Percentiles rank a stretch among this genome's conserved stretches.
phyloP scores from a whole-genome alignment of 2,797 vertebrate genomes.

The Gymnothorax reevesii region DNA sequence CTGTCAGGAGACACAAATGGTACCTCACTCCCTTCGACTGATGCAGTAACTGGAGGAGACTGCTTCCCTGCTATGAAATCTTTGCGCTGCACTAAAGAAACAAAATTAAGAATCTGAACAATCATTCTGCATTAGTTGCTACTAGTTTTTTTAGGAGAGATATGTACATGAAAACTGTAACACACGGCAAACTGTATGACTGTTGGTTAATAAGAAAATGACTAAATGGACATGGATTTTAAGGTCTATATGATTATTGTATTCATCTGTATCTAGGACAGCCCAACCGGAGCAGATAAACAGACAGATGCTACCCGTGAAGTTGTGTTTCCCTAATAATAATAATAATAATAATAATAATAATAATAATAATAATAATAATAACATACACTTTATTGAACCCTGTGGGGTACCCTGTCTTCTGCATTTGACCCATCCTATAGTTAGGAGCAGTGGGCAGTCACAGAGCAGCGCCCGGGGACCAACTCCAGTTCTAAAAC shows the following conservation, averaged over 20 bases:
- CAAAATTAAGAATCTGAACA: background rate
- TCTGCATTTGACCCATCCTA: too few relatives aligned
- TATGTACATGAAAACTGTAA: background rate
- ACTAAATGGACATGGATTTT: background rate
- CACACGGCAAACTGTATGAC: background rate
- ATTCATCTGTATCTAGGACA: background rate
- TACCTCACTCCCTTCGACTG: background rate
- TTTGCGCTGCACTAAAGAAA: background rate
- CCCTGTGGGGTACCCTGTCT: too few relatives aligned
- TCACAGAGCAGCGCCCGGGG: too few relatives aligned
- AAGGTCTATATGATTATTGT: background rate
- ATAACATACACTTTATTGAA: too few relatives aligned
- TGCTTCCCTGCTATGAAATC: background rate
- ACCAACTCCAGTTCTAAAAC: too few relatives aligned
- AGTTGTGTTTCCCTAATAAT: constrained; percentile 1
- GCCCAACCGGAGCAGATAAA: constrained; percentile 21
- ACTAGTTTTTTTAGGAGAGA: background rate
- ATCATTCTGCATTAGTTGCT: background rate
- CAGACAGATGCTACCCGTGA: background rate
- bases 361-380: too few relatives aligned
- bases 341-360: too few relatives aligned
- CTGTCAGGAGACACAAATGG: background rate
- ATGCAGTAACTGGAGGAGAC: background rate
- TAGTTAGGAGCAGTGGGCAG: too few relatives aligned
- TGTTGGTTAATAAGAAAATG: background rate